phyloP scores from a whole-genome alignment of 2,113 vertebrate species.

The Dasyurus viverrinus region DNA sequence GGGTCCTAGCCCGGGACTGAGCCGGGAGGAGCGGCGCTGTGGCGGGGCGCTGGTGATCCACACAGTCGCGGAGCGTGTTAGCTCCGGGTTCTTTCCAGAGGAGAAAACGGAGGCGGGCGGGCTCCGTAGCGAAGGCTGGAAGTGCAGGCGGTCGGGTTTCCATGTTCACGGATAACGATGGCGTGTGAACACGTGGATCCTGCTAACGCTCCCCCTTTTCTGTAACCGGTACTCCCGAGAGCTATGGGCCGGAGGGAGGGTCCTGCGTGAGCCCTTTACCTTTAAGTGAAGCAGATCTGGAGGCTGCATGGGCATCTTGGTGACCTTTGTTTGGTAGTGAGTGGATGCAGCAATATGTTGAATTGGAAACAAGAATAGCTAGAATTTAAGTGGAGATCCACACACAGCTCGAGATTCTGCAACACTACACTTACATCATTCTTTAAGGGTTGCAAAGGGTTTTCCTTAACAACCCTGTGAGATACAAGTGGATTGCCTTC shows the following conservation, averaged over 20 bases:
- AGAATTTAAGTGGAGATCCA: neutral
- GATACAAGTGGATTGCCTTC: neutral
- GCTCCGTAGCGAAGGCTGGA: neutral
- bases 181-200: neutral
- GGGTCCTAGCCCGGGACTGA: too few relatives aligned
- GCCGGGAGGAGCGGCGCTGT: neutral
- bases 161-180: neutral
- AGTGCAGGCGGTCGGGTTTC: too few relatives aligned
- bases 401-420: neutral
- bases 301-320: neutral
- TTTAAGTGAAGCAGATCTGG: neutral
- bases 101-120: neutral
- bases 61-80: fast-evolving
- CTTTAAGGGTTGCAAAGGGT: neutral
- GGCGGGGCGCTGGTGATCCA: fast-evolving
- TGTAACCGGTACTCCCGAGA: neutral
- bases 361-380: neutral
- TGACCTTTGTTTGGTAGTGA: neutral
- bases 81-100: too few relatives aligned
- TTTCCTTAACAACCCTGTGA: neutral
- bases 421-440: neutral
- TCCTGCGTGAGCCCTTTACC: neutral
- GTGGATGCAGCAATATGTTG: neutral
- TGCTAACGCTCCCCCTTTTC: neutral
- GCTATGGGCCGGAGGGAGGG: too few relatives aligned